Evolutionary conservation across 2,797 vertebrate species (phyloP).

Genomic region (Xenops minutus): DNA sequence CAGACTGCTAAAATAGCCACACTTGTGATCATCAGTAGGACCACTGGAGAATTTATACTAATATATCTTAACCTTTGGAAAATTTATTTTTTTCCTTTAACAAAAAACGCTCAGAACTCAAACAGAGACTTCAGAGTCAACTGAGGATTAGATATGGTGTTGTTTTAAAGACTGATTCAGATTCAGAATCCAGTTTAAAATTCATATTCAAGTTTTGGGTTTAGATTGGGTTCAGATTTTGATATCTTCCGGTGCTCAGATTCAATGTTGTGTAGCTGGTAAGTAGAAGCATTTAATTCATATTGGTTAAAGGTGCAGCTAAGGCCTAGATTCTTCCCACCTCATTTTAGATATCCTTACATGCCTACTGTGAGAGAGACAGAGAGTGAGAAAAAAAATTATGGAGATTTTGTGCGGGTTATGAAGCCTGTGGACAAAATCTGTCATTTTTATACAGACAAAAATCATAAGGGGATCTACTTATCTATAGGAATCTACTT

Average conservation of each 20-base stretch:
- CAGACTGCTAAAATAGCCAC: neutral
- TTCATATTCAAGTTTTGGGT: neutral
- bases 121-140: neutral
- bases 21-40: neutral
- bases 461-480: neutral
- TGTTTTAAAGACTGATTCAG: neutral
- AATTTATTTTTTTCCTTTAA: neutral
- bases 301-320: neutral
- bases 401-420: neutral
- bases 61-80: neutral
- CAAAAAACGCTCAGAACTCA: neutral
- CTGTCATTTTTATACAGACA: neutral
- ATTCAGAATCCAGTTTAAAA: neutral
- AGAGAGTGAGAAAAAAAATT: neutral
- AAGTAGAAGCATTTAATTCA: neutral
- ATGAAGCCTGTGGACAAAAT: neutral
- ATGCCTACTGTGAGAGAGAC: neutral
- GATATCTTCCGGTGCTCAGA: neutral
- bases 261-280: neutral
- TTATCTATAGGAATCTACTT: neutral
- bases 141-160: neutral
- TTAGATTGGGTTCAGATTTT: neutral
- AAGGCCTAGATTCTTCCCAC: neutral
- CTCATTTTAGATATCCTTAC: neutral
- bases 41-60: neutral